phyloP scores from a whole-genome alignment of 1,140 invertebrate genomes.

The Coelopa frigida region DNA sequence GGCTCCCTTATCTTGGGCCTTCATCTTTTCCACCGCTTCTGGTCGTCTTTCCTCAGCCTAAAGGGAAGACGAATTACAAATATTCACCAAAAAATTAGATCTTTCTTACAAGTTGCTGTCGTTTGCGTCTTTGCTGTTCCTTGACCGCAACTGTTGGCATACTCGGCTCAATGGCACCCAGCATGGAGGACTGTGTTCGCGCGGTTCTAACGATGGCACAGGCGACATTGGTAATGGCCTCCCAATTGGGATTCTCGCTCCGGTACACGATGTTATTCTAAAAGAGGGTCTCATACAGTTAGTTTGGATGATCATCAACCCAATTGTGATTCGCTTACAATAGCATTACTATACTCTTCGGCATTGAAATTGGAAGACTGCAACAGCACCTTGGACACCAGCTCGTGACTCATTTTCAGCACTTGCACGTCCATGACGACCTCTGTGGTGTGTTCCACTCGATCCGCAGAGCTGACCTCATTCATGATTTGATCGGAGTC shows the following conservation, averaged over 20 bases:
- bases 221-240: constrained; percentile 6
- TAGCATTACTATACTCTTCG: constrained; percentile 13
- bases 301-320: not conserved
- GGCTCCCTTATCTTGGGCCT: constrained; percentile 15
- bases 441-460: constrained; percentile 16
- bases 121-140: constrained; percentile 9
- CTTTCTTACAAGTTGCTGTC: constrained; percentile 6
- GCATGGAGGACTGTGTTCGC: constrained; percentile 9
- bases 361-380: constrained; percentile 14
- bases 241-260: constrained; percentile 12
- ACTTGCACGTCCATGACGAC: constrained; percentile 16
- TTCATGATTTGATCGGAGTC: constrained; percentile 8
- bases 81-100: constrained; percentile 5
- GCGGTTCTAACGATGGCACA: not conserved
- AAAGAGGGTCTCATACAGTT: not conserved
- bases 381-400: constrained; percentile 13
- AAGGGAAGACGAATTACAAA: constrained; percentile 2
- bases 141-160: constrained; percentile 5
- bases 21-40: constrained; percentile 10
- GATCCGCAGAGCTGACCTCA: constrained; percentile 8
- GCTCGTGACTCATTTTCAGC: constrained; percentile 18
- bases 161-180: constrained; percentile 19
- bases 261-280: constrained; percentile 10
- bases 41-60: constrained; percentile 12
- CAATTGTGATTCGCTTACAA: constrained; percentile 9